Percentiles rank a stretch among this genome's conserved stretches.
These are phyloP conservation scores for Tachypleus tridentatus DNA, from an alignment of 1,140 invertebrate genomes.

Conservation along the genomic window DNA sequence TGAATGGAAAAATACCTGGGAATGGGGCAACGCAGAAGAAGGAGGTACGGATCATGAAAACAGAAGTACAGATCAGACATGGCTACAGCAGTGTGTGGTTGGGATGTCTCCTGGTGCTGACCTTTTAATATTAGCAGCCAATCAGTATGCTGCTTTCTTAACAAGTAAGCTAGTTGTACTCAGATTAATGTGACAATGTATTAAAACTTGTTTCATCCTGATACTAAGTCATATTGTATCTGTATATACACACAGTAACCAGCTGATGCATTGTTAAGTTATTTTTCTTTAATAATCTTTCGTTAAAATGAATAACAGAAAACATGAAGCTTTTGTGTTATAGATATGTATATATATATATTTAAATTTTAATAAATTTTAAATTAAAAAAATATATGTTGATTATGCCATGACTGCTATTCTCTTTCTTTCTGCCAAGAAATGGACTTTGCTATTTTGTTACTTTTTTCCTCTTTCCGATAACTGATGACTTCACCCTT, in stretches of 20 bases:
- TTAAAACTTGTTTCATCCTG: neutral
- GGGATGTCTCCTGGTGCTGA: constrained; percentile 61
- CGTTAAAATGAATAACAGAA: neutral
- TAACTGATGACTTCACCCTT: too few relatives aligned
- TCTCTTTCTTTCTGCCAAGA: too few relatives aligned
- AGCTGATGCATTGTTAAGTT: neutral
- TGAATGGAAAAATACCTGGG: constrained; percentile 21
- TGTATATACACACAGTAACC: too few relatives aligned
- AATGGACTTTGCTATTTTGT: too few relatives aligned
- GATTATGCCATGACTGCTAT: too few relatives aligned
- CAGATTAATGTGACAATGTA: constrained; percentile 26
- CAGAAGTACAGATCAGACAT: constrained; percentile 30
- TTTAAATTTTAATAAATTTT: too few relatives aligned
- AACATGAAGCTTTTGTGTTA: too few relatives aligned
- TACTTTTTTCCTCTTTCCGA: too few relatives aligned
- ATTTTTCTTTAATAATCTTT: constrained; percentile 4
- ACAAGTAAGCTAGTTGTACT: constrained; percentile 37
- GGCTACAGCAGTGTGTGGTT: constrained; percentile 55
- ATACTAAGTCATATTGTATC: too few relatives aligned
- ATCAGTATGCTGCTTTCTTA: constrained; percentile 50
- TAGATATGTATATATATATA: too few relatives aligned
- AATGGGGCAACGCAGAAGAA: constrained; percentile 14
- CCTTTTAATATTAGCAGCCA: constrained; percentile 51
- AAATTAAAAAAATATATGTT: too few relatives aligned
- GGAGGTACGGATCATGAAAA: constrained; percentile 17